Evolutionary conservation across 2,888 invertebrate species (phyloP), one percentile per base, ranked within the genome.

Genomic region (Xestobium rufovillosum): DNA sequence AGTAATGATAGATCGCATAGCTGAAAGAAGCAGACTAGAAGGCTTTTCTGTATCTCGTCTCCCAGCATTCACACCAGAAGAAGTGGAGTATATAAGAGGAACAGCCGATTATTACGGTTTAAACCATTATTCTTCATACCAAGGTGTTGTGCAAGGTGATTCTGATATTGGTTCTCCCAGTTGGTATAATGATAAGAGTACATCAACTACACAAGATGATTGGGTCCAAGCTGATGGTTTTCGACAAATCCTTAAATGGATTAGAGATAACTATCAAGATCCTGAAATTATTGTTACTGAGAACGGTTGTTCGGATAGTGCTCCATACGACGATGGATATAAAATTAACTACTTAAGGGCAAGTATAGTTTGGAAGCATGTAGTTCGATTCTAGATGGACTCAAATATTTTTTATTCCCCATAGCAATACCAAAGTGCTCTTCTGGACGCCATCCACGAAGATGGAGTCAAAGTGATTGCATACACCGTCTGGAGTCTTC

Each of bases 271-370:
- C 3, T 51, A 51, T 29, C 59, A 65, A 26, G 70, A 75, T 50
- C 70, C 72, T 0, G 60, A 67, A 15, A 60, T 78, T 3, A 66
- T 66, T 34, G 53, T 76, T 2, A 70, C 71, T 0, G 78, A 73
- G 49, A 76, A 74, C 38, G 76, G 76, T 1, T 69, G 67, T 60
- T 65, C 73, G 2, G 69, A 70, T 14, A 13, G 23, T 15, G 44
- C 40, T 2, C 26, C 26, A 14, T n/a, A 42, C 12, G 32, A 38
- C 6, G 41, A 44, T 14, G 16, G 36, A 11, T 31, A 30, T 17
- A 35, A 40, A 31, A 31, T 34, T 3, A 13, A 38, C 12, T 43
- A 34, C 17, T 28, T 35, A 4, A 26, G 16, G 29, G 40, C 40
- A 10, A 10, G n/a, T 4, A 11, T 29, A 11, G 23, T 12, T 16